phyloP scores from a whole-genome alignment of 2,888 invertebrate genomes.

The Scaptomyza caliginosa region DNA sequence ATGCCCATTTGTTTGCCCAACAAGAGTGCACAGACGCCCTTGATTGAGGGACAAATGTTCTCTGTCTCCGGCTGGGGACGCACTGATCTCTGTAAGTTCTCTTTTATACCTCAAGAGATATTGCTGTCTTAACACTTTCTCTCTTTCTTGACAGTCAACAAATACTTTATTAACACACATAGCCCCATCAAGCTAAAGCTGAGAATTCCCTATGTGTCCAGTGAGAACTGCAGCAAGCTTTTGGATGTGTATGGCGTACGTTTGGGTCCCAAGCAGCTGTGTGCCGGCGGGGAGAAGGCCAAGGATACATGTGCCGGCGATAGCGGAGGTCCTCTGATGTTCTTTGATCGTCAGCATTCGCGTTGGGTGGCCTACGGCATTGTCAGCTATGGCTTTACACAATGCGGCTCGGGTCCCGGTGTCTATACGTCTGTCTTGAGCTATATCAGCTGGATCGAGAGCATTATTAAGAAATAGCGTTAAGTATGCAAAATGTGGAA shows the following conservation, averaged over 20 bases:
- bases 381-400: conserved; percentile 88
- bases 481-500: conserved; percentile 10
- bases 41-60: conserved; percentile 85
- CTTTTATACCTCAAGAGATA: neutral
- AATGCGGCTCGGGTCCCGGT: conserved; percentile 89
- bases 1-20: conserved; percentile 86
- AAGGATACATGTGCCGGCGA: conserved; percentile 90
- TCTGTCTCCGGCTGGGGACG: conserved; percentile 87
- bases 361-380: conserved; percentile 87
- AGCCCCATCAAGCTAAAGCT: conserved; percentile 88
- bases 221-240: conserved; percentile 85
- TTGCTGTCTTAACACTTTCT: neutral
- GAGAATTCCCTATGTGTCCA: conserved; percentile 86
- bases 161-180: conserved; percentile 81
- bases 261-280: conserved; percentile 86
- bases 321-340: conserved; percentile 91
- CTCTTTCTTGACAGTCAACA: conserved; percentile 75
- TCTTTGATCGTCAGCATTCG: conserved; percentile 82
- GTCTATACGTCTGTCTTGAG: conserved; percentile 86
- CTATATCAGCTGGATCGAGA: conserved; percentile 86
- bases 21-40: conserved; percentile 72
- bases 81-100: conserved; percentile 84
- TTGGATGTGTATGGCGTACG: conserved; percentile 85
- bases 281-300: conserved; percentile 88
- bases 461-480: conserved; percentile 46